A percentile compares a stretch with the other conserved stretches of the same genome.
Evolutionary conservation across 2,888 invertebrate species (phyloP).

Genomic region (Omphaloscelis lunosa): DNA sequence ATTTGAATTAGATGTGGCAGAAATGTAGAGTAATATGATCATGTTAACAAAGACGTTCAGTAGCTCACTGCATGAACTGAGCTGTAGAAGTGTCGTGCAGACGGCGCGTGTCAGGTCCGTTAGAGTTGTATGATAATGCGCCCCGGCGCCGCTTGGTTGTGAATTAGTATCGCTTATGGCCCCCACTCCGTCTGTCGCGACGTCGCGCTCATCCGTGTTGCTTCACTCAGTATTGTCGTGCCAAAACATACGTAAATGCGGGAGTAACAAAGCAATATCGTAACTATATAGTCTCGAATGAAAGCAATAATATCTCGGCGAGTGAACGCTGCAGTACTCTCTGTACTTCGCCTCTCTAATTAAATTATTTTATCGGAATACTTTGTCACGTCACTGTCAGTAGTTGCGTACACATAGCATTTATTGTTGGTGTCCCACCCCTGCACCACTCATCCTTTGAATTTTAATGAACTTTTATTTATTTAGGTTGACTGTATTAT

Average conservation of each 20-base stretch:
- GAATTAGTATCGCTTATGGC: conserved; percentile 81
- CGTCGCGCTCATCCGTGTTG: conserved; percentile 59
- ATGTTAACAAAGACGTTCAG: neutral
- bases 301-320: conserved; percentile 65
- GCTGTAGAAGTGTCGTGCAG: conserved; percentile 24
- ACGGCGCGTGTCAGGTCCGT: conserved; percentile 29
- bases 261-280: conserved; percentile 82
- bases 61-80: neutral
- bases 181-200: conserved; percentile 59
- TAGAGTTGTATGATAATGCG: conserved; percentile 65
- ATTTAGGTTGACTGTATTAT: conserved; percentile 43
- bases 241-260: conserved; percentile 77
- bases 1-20: conserved; percentile 12
- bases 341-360: conserved; percentile 64
- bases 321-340: conserved; percentile 43
- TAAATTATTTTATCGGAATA: conserved; percentile 28
- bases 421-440: conserved; percentile 44
- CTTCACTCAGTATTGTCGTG: conserved; percentile 78
- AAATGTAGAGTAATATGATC: neutral
- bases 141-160: conserved; percentile 84
- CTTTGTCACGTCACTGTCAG: conserved; percentile 46
- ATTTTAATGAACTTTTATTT: conserved; percentile 55
- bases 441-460: conserved; percentile 27
- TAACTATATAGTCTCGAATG: conserved; percentile 71
- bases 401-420: conserved; percentile 57